These are phyloP conservation scores for Lasiurus borealis DNA, from an alignment of 2,113 vertebrate genomes.

Conservation along the genomic window DNA sequence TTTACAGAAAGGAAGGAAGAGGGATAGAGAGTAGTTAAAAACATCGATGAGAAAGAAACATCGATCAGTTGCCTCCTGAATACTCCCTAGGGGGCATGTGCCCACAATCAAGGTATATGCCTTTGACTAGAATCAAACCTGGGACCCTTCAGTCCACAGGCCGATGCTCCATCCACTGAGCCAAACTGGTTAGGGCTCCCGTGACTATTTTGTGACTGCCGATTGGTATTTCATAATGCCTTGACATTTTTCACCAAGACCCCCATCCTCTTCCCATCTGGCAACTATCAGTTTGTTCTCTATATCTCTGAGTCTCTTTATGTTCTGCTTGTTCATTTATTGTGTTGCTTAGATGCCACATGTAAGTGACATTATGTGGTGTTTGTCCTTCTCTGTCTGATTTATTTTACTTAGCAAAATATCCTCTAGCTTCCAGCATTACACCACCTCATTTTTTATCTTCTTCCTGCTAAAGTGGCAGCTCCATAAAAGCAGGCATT, in stretches of 20 bases:
- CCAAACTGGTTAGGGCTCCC: neutral
- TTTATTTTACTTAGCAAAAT: neutral
- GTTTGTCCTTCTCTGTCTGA: neutral
- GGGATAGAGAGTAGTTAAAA: too few species aligned
- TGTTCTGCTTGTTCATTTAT: neutral
- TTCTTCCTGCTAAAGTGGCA: neutral
- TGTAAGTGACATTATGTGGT: neutral
- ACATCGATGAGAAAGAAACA: too few species aligned
- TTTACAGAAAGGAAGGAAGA: too few species aligned
- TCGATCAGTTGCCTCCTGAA: too few species aligned
- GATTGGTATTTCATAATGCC: neutral
- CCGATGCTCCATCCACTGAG: too few species aligned
- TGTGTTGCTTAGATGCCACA: neutral
- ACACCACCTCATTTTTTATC: neutral
- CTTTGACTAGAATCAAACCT: too few species aligned
- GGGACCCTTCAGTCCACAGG: too few species aligned
- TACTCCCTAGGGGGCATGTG: too few species aligned
- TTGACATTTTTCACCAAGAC: neutral
- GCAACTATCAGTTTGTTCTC: neutral
- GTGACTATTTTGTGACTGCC: neutral
- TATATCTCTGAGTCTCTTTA: neutral
- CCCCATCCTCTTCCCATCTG: neutral
- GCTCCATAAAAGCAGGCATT: neutral
- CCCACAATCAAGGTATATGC: too few species aligned
- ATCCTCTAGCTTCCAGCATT: neutral